A percentile compares a stretch with the other conserved stretches of the same genome.
Conservation (phyloP, 2,797 vertebrate species). For the Alcedo quadribrachys region DNA sequence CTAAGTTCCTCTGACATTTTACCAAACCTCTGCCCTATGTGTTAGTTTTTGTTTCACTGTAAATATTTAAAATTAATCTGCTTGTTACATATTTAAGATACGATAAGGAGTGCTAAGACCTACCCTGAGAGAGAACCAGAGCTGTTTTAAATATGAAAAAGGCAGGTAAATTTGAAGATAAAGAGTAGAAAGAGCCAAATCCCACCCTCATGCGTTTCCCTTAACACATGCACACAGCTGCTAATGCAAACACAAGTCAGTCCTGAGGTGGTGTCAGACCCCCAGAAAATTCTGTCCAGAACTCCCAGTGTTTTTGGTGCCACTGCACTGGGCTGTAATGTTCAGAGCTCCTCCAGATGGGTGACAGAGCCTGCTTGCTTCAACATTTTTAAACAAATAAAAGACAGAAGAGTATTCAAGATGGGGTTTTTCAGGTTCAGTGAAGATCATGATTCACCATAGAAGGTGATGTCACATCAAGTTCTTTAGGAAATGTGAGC, state of each 20-base stretch:
- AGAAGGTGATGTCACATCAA: slow-evolving; percentile 33
- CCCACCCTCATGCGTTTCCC: background rate
- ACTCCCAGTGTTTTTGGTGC: background rate
- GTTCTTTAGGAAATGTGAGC: slow-evolving; percentile 29
- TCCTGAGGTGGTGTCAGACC: background rate
- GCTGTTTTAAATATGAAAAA: slow-evolving; percentile 46
- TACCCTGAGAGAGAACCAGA: slow-evolving; percentile 39
- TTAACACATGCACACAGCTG: background rate
- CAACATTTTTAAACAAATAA: slow-evolving; percentile 29
- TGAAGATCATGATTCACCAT: background rate
- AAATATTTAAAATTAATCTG: slow-evolving; percentile 72
- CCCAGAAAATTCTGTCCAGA: background rate
- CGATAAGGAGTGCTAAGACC: slow-evolving; percentile 55
- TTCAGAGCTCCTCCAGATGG: slow-evolving; percentile 17
- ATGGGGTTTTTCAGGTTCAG: background rate
- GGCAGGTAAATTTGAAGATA: slow-evolving; percentile 25
- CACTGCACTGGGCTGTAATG: background rate
- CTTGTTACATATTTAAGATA: slow-evolving; percentile 69
- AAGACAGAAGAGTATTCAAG: slow-evolving; percentile 18
- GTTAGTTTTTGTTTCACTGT: slow-evolving; percentile 68
- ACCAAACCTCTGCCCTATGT: slow-evolving; percentile 39
- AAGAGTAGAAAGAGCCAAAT: background rate
- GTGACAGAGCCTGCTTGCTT: slow-evolving; percentile 13
- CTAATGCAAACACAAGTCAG: slow-evolving; percentile 1
- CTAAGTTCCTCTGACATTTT: slow-evolving; percentile 55